phyloP scores from a whole-genome alignment of 2,888 invertebrate genomes.

The Andricus quercusramuli region DNA sequence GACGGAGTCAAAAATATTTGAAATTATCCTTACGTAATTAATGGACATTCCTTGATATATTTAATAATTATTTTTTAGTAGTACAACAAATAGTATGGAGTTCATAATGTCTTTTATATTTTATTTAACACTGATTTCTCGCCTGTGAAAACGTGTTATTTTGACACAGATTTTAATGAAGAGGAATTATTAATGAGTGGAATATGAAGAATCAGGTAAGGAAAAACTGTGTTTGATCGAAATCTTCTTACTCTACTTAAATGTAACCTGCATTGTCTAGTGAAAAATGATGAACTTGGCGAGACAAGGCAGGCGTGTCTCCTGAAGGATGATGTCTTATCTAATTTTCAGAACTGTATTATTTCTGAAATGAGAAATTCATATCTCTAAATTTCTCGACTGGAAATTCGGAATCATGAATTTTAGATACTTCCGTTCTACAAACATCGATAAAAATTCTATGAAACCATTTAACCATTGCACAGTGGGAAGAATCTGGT shows the following conservation, averaged over 20 bases:
- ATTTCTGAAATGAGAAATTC: neutral
- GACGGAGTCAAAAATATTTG: too few relatives aligned
- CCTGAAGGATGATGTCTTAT: constrained; percentile 13
- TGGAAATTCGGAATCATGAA: neutral
- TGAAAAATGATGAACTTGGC: constrained; percentile 21
- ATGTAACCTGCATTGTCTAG: constrained; percentile 21
- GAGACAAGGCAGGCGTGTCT: constrained; percentile 20
- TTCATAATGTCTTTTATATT: neutral
- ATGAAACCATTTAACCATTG: neutral
- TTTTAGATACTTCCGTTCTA: neutral
- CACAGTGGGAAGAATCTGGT: too few relatives aligned
- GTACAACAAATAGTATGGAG: too few relatives aligned
- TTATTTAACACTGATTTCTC: neutral
- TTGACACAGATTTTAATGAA: neutral
- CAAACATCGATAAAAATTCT: constrained; percentile 1
- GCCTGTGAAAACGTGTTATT: neutral
- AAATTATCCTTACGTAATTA: too few relatives aligned
- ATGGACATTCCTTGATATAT: too few relatives aligned
- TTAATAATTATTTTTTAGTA: too few relatives aligned
- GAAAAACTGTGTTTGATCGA: constrained; percentile 33
- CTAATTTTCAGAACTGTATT: constrained; percentile 16
- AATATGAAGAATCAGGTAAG: constrained; percentile 33
- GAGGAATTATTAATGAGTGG: neutral
- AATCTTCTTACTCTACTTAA: constrained; percentile 29
- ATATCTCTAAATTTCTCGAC: neutral